A percentile compares a stretch with the other conserved stretches of the same genome.
Conservation (phyloP, 92 coral and sea anemone species). For the Nematostella vectensis region DNA sequence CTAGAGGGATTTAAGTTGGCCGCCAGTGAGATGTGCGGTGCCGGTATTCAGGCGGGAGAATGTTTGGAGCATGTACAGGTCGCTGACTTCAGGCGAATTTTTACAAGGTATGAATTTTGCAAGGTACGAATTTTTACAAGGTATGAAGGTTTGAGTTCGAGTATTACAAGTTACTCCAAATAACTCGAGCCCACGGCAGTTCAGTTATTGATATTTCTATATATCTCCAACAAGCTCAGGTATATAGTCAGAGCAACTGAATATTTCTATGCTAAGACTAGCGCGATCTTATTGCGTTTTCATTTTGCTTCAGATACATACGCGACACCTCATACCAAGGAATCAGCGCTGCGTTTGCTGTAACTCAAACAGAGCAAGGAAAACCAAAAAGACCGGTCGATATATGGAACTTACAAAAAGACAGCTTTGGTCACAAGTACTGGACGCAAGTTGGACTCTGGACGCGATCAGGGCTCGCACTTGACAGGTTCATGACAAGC, state of each 20-base stretch:
- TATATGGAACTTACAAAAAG: constrained; percentile 28
- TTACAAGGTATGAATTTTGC: too few relatives aligned
- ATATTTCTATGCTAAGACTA: not conserved
- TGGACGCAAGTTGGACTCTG: constrained; percentile 33
- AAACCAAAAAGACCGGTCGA: constrained; percentile 8
- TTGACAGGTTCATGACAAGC: constrained; percentile 23
- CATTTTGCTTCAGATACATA: constrained; percentile 17
- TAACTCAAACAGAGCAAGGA: constrained; percentile 5
- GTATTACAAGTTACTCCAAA: not conserved
- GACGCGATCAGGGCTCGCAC: constrained; percentile 44
- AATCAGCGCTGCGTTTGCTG: constrained; percentile 10
- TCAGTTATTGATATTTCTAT: too few relatives aligned
- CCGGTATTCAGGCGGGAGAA: not conserved
- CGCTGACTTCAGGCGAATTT: not conserved
- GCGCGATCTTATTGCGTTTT: not conserved
- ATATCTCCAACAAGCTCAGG: too few relatives aligned
- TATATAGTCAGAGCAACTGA: too few relatives aligned
- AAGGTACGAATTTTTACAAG: too few relatives aligned
- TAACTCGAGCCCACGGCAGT: not conserved
- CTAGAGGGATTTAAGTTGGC: not conserved
- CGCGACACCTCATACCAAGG: constrained; percentile 6
- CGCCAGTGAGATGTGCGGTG: not conserved
- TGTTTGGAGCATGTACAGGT: not conserved
- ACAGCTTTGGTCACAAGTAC: constrained; percentile 18
- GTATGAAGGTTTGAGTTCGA: too few relatives aligned